These are phyloP conservation scores for Gambusia holbrooki DNA, from an alignment of 2,113 vertebrate genomes.

Conservation along the genomic window DNA sequence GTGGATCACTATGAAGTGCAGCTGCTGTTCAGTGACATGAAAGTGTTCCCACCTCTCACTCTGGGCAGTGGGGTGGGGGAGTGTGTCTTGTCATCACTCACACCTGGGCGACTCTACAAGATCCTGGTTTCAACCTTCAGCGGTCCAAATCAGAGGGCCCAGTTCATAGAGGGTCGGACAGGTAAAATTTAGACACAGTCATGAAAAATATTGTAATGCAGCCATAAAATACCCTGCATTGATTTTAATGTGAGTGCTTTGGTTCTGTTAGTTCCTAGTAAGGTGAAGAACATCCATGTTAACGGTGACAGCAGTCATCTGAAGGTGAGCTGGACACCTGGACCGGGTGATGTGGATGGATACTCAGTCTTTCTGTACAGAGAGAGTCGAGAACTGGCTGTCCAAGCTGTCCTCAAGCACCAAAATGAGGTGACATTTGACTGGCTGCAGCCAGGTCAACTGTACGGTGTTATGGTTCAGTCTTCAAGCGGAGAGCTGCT, in stretches of 20 bases:
- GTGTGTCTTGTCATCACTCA: constrained; percentile 88
- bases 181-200: constrained; percentile 69
- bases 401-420: constrained; percentile 83
- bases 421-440: constrained; percentile 83
- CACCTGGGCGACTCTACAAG: constrained; percentile 94
- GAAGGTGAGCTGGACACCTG: constrained; percentile 90
- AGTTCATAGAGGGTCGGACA: constrained; percentile 92
- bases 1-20: constrained; percentile 96
- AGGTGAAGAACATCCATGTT: constrained; percentile 91
- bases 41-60: constrained; percentile 91
- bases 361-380: constrained; percentile 84
- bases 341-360: constrained; percentile 90
- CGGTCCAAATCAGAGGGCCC: constrained; percentile 88
- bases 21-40: constrained; percentile 95
- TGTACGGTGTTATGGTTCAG: constrained; percentile 84
- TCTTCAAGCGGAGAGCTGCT: constrained; percentile 87
- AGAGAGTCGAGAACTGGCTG: constrained; percentile 73
- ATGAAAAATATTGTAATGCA: neutral
- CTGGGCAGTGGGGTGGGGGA: constrained; percentile 82
- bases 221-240: too few species aligned
- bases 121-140: constrained; percentile 93
- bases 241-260: neutral
- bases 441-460: constrained; percentile 87
- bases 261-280: constrained; percentile 86
- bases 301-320: constrained; percentile 88